A percentile compares a stretch with the other conserved stretches of the same genome.
These are phyloP conservation scores for Xestia ashworthii DNA, from an alignment of 2,888 invertebrate species.

Conservation along the genomic window DNA sequence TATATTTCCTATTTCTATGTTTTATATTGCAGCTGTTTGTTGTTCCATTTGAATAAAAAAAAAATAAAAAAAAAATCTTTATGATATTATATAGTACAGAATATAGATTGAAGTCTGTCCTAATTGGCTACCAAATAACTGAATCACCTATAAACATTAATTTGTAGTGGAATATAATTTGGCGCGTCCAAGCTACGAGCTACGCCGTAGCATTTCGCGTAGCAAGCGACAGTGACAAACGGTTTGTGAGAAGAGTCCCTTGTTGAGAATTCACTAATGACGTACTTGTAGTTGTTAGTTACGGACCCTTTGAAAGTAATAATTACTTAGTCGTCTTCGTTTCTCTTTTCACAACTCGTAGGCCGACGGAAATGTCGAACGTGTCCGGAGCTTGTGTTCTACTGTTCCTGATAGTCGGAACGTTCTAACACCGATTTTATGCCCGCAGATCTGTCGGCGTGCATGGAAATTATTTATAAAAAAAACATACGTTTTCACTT, in stretches of 20 bases:
- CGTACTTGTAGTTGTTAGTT: slow-evolving; percentile 55
- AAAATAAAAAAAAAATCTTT: no score
- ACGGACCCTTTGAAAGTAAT: slow-evolving; percentile 46
- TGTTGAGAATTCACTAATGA: slow-evolving; percentile 60
- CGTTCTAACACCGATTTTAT: slow-evolving; percentile 3
- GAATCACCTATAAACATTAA: slow-evolving; percentile 40
- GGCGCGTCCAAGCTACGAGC: slow-evolving; percentile 50
- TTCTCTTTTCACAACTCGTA: slow-evolving; percentile 50
- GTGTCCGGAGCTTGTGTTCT: slow-evolving; percentile 38
- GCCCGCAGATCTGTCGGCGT: not conserved
- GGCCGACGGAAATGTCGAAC: slow-evolving; percentile 47
- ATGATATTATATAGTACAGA: no score
- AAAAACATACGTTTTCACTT: no score
- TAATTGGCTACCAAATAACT: slow-evolving; percentile 2
- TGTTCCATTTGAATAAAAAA: no score
- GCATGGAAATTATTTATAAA: not conserved
- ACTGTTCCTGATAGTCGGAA: slow-evolving; percentile 28
- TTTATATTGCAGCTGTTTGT: no score
- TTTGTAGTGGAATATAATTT: slow-evolving; percentile 49
- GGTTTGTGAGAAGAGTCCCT: slow-evolving; percentile 34
- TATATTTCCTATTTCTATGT: no score
- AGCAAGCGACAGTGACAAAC: slow-evolving; percentile 59
- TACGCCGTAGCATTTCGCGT: slow-evolving; percentile 52
- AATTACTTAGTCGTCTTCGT: slow-evolving; percentile 57
- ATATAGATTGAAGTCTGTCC: no score